A percentile compares a stretch with the other conserved stretches of the same genome.
Conservation (phyloP, 2,797 vertebrate genomes). For the Erethizon dorsatum region DNA sequence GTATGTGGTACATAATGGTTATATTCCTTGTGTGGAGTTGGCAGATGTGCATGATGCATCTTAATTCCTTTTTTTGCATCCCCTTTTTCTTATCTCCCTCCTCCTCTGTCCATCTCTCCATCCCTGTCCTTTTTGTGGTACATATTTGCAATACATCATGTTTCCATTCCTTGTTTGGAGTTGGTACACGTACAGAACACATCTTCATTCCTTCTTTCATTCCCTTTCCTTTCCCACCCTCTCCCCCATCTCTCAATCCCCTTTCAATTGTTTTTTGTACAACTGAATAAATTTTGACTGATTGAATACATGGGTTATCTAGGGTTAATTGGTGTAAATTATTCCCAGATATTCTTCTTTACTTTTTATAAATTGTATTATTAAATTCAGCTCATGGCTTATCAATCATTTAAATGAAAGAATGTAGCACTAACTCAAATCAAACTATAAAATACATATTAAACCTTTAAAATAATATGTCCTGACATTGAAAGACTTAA, state of each 20-base stretch:
- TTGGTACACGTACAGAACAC: no score
- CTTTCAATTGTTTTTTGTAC: not conserved
- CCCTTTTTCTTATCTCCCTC: not conserved
- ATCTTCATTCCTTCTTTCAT: not conserved
- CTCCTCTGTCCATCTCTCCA: not conserved
- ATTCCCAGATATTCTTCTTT: not conserved
- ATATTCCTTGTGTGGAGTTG: not conserved
- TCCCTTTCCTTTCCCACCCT: not conserved
- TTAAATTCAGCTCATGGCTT: slow-evolving; percentile 20
- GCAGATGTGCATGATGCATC: not conserved
- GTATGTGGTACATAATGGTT: not conserved
- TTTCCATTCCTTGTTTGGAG: not conserved
- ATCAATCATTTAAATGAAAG: slow-evolving; percentile 42
- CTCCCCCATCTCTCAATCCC: not conserved
- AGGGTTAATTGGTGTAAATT: not conserved
- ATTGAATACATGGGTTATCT: not conserved
- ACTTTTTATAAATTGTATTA: not conserved
- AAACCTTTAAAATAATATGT: not conserved
- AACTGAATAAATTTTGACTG: not conserved
- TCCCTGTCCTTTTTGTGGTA: not conserved
- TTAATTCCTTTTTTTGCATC: not conserved
- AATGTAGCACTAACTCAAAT: not conserved
- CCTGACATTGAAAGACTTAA: not conserved
- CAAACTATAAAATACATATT: not conserved
- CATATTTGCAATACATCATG: not conserved